A percentile compares a stretch with the other conserved stretches of the same genome.
Evolutionary conservation across 2,797 vertebrate species (phyloP).

Genomic region (Tokudaia muenninki): DNA sequence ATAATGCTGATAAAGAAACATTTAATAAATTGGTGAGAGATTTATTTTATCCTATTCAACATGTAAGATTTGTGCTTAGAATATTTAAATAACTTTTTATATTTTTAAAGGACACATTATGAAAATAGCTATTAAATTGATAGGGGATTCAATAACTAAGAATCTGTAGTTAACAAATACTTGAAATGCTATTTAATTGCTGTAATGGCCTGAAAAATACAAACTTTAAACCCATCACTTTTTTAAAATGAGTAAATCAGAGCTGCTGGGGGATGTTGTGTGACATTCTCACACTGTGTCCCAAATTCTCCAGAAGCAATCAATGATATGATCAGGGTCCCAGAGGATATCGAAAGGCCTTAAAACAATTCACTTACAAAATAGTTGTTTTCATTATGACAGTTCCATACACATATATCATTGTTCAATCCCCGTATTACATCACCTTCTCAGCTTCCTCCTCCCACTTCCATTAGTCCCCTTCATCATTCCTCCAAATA

Average conservation of each 20-base stretch:
- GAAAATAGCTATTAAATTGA: neutral
- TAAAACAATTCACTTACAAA: neutral
- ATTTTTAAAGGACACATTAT: neutral
- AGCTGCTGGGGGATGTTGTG: too few species aligned
- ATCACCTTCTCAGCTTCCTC: neutral
- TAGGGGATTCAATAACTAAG: neutral
- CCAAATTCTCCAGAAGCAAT: fast-evolving
- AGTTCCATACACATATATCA: neutral
- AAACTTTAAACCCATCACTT: neutral
- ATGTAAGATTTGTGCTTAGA: neutral
- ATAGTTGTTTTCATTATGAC: neutral
- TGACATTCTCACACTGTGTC: neutral
- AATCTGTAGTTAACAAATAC: neutral
- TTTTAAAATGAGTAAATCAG: neutral
- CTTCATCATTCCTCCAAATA: neutral
- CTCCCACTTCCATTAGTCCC: neutral
- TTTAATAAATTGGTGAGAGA: neutral
- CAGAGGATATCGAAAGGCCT: neutral
- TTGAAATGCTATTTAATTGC: neutral
- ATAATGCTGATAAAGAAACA: neutral
- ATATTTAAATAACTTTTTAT: neutral
- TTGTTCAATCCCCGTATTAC: neutral
- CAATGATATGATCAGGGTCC: neutral
- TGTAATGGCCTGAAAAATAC: neutral
- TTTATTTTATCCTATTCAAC: neutral